Conservation (phyloP, 2,797 vertebrate genomes). For the Myripristis jacobus region DNA sequence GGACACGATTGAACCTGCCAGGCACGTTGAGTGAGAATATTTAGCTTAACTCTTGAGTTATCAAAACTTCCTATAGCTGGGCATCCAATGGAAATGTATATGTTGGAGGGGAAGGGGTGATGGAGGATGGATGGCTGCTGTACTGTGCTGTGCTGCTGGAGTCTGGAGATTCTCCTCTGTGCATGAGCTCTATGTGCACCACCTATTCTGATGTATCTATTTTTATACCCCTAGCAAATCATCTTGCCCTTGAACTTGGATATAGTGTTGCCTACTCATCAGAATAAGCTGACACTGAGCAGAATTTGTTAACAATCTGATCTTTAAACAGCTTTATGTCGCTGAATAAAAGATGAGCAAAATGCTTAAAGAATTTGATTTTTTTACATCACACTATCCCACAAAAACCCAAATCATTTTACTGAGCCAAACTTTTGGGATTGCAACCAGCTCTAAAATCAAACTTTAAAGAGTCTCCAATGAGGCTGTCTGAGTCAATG, state of each 20-base stretch:
- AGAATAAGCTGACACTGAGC: background rate
- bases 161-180: background rate
- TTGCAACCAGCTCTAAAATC: background rate
- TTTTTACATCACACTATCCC: background rate
- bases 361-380: background rate
- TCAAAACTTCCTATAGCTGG: constrained; percentile 37
- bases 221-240: background rate
- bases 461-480: constrained; percentile 28
- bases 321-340: no score
- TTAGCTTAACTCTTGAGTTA: constrained; percentile 25
- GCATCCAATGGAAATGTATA: constrained; percentile 24
- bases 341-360: no score
- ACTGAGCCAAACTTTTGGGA: background rate
- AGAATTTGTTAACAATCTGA: background rate
- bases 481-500: constrained; percentile 13
- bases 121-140: background rate
- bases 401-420: background rate
- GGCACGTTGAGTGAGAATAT: constrained; percentile 37
- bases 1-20: constrained; percentile 58
- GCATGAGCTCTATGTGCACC: background rate
- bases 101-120: background rate
- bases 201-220: background rate
- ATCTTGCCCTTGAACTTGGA: constrained; percentile 2
- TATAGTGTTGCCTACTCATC: background rate
- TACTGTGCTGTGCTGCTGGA: background rate